These are phyloP conservation scores for Drosophila guanche DNA, from an alignment of 1,140 invertebrate genomes.

Conservation along the genomic window DNA sequence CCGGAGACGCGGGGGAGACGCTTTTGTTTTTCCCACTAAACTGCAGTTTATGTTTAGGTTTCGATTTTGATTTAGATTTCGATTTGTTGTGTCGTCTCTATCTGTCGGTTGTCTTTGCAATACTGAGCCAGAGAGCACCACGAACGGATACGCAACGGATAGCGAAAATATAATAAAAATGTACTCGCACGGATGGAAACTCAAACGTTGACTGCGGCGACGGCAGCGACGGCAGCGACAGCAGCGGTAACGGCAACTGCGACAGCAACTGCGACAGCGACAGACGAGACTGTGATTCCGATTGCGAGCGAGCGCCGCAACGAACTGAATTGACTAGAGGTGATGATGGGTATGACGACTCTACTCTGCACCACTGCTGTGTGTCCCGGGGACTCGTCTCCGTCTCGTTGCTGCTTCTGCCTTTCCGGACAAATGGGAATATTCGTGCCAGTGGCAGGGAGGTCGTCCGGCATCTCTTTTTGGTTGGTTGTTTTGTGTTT, in stretches of 20 bases:
- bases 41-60: constrained; percentile 17
- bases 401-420: not conserved
- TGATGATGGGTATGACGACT: constrained; percentile 41
- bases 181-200: constrained; percentile 11
- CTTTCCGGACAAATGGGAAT: constrained; percentile 26
- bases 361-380: not conserved
- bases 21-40: constrained; percentile 2
- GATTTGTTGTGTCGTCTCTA: constrained; percentile 69
- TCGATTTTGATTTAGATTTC: constrained; percentile 12
- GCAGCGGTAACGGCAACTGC: constrained; percentile 9
- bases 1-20: constrained; percentile 20
- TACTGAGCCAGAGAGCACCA: constrained; percentile 55
- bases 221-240: constrained; percentile 19
- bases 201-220: constrained; percentile 21
- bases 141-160: constrained; percentile 69
- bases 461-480: constrained; percentile 29
- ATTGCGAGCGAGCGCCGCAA: constrained; percentile 60
- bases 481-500: constrained; percentile 53
- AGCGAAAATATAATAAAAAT: constrained; percentile 51
- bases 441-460: constrained; percentile 15
- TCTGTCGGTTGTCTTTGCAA: constrained; percentile 82
- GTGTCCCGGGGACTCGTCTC: constrained; percentile 11
- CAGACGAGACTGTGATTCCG: constrained; percentile 55
- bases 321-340: constrained; percentile 68
- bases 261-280: constrained; percentile 18